Base-by-base conservation (phyloP, 1,140 invertebrate species). In the Pseudomyrmex cubaensis region DNA sequence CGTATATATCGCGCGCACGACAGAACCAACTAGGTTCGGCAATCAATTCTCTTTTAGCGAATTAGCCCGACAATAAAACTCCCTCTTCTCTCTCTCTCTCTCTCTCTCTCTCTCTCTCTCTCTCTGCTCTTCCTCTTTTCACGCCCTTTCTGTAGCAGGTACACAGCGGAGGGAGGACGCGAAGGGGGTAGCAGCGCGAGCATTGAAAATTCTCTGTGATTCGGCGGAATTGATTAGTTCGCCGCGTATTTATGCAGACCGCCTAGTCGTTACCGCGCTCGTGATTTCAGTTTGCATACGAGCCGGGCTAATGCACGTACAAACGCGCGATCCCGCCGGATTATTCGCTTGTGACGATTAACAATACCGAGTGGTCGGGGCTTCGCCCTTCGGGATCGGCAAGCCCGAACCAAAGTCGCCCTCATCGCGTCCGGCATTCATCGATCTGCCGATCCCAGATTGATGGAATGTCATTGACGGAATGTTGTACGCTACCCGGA, bases 161-260 rank as follows among this genome's bases (percentile, higher is more conserved):
- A 70, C 52, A 75, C 48, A 35, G 22, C 52, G 44, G 66, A 54
- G 70, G 22, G 73, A 20, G 22, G 44, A 84, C 78, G 85, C 82
- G 50, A 84, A 83, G 59, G 75, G 75, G 57, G 5, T 35, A 35
- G 35, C 35, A 44, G 17, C 2, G 12, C 52, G 48, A 74, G 84
- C 87, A 93, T 92, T 90, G 92, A 93, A 93, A 93, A 92, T 93
- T 93, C 91, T 83, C 91, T 92, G 89, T 92, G 92, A 92, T 92
- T 92, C 85, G 87, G 85, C 56, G 84, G 89, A 90, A 92, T 93
- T 92, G 91, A 93, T 94, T 92, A 91, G 90, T 84, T 73, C 74
- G 82, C 69, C 35, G 72, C 87, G 90, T 92, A 93, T 93, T 93
- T 93, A 93, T 92, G 90, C 92, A 89, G 90, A 80, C 86, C 85